Conservation (phyloP, 2,888 invertebrate species). For the Pimpla rufipes region DNA sequence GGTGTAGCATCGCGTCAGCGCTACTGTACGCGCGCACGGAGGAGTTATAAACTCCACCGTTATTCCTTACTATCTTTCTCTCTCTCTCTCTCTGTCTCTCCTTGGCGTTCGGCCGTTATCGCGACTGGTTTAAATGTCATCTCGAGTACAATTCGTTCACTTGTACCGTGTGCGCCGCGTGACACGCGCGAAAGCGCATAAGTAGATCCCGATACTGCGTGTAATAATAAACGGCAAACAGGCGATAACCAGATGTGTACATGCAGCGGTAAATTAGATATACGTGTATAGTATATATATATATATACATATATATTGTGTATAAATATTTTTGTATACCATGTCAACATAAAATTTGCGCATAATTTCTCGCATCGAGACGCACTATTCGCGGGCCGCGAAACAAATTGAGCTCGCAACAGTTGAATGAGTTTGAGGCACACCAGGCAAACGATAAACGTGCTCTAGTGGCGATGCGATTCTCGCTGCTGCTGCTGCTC, state of each 20-base stretch:
- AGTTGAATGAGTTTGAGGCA: conserved; percentile 10
- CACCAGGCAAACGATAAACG: neutral
- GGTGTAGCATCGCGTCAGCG: conserved; percentile 17
- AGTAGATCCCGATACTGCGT: conserved; percentile 19
- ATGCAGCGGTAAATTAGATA: neutral
- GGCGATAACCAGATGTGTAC: neutral
- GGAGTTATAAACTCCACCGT: conserved; percentile 16
- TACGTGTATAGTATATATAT: too few species aligned
- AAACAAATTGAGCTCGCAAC: conserved; percentile 22
- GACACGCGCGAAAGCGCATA: neutral
- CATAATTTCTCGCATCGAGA: conserved; percentile 10
- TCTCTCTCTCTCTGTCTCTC: too few species aligned
- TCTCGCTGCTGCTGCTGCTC: neutral
- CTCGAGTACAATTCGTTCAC: conserved; percentile 36
- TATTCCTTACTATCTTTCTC: conserved; percentile 15
- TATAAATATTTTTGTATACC: neutral
- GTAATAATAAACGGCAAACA: conserved; percentile 12
- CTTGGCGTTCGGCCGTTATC: conserved; percentile 23
- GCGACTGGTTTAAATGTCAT: conserved; percentile 40
- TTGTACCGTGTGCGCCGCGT: neutral
- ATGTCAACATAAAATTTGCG: conserved; percentile 3
- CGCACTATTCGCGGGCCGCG: neutral
- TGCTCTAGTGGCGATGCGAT: neutral
- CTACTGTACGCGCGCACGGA: conserved; percentile 11
- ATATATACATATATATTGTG: too few species aligned